A percentile compares a stretch with the other conserved stretches of the same genome.
Evolutionary conservation across 2,888 invertebrate genomes (phyloP).

Genomic region (Baronia brevicornis): DNA sequence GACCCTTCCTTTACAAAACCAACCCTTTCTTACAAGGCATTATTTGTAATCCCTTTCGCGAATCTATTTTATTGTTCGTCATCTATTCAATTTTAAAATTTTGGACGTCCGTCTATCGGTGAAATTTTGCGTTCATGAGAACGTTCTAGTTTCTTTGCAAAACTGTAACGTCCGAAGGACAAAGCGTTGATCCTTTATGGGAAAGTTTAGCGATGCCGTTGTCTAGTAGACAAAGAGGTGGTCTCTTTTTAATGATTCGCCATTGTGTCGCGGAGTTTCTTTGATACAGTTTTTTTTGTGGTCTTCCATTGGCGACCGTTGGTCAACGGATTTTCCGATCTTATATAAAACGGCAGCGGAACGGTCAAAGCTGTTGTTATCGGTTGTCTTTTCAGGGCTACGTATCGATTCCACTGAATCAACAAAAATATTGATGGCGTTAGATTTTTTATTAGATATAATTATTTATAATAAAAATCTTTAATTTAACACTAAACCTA

Average conservation of each 20-base stretch:
- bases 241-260: slow-evolving; percentile 73
- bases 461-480: too few relatives aligned
- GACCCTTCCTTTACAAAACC: slow-evolving; percentile 57
- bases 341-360: slow-evolving; percentile 49
- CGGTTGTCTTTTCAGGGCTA: slow-evolving; percentile 1
- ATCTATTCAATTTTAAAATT: slow-evolving; percentile 46
- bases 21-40: slow-evolving; percentile 71
- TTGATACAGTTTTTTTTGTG: slow-evolving; percentile 64
- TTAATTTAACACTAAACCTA: too few relatives aligned
- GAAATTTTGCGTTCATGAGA: slow-evolving; percentile 72
- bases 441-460: not conserved
- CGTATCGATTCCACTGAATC: slow-evolving; percentile 1
- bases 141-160: slow-evolving; percentile 72
- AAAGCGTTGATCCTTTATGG: slow-evolving; percentile 48
- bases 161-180: slow-evolving; percentile 59
- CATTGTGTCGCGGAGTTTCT: slow-evolving; percentile 52
- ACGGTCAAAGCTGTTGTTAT: slow-evolving; percentile 36
- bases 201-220: slow-evolving; percentile 48
- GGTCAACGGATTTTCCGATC: slow-evolving; percentile 67
- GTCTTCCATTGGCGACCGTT: slow-evolving; percentile 66
- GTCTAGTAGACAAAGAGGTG: slow-evolving; percentile 61
- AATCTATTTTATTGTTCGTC: slow-evolving; percentile 71
- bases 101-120: slow-evolving; percentile 59
- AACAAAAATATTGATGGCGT: not conserved
- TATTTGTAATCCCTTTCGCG: slow-evolving; percentile 77